A percentile compares a stretch with the other conserved stretches of the same genome.
Conservation (phyloP, 1,140 invertebrate species). For the Mercenaria mercenaria region DNA sequence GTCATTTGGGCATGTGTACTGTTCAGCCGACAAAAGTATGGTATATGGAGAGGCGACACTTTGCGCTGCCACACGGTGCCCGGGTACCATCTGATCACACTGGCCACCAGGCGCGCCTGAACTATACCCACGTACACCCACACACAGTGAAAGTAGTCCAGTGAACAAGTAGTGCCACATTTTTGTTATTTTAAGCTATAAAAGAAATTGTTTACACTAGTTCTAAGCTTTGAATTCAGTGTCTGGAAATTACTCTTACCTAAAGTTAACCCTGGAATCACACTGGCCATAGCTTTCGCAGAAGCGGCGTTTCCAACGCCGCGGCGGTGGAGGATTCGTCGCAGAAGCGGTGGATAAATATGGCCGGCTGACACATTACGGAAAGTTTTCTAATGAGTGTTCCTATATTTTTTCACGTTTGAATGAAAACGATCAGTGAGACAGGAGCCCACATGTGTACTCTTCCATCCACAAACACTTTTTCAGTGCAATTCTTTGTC, state of each 20-base stretch:
- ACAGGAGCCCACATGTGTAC: too few relatives aligned
- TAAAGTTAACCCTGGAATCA: neutral
- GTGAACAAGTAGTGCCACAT: neutral
- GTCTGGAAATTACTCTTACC: too few relatives aligned
- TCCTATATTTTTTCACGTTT: too few relatives aligned
- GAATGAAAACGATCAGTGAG: too few relatives aligned
- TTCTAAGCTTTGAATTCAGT: too few relatives aligned
- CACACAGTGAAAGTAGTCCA: neutral
- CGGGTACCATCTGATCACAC: constrained; percentile 14
- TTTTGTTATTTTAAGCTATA: neutral
- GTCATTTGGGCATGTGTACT: constrained; percentile 5
- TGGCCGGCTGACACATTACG: too few relatives aligned
- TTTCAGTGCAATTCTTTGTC: too few relatives aligned
- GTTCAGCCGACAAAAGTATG: neutral
- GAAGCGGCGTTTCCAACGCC: neutral
- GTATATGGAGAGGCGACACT: neutral
- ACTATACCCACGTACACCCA: neutral
- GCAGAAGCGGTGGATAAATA: too few relatives aligned
- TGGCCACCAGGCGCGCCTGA: constrained; percentile 9
- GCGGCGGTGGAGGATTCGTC: too few relatives aligned
- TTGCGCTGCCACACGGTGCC: neutral
- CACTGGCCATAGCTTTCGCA: neutral
- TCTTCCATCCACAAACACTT: too few relatives aligned
- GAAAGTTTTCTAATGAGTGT: too few relatives aligned
- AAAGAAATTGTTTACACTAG: neutral